Evolutionary conservation across 2,888 invertebrate genomes (phyloP).

Genomic region (Autographa gamma): DNA sequence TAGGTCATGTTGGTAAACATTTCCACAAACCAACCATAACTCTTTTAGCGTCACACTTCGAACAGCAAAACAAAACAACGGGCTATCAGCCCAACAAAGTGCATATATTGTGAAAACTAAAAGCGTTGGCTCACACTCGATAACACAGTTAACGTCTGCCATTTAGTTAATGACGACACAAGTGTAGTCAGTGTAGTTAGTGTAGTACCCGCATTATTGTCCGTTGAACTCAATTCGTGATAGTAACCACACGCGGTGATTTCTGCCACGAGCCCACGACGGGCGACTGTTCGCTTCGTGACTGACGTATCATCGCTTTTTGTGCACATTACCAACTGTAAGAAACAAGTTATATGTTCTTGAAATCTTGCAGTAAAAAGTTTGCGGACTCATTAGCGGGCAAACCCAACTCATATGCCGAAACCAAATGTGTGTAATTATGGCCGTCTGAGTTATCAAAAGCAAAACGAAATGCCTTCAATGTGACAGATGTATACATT

Average conservation of each 20-base stretch:
- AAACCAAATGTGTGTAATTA: background rate
- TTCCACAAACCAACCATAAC: background rate
- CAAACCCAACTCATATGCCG: background rate
- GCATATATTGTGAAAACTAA: conserved; percentile 48
- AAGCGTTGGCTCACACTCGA: conserved; percentile 27
- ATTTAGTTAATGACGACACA: conserved; percentile 57
- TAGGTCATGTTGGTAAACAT: background rate
- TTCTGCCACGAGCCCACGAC: conserved; percentile 42
- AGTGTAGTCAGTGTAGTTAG: conserved; percentile 28
- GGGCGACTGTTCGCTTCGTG: conserved; percentile 62
- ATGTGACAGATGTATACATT: background rate
- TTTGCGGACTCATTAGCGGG: conserved; percentile 8
- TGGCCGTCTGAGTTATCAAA: background rate
- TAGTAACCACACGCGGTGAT: conserved; percentile 60
- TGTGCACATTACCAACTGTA: conserved; percentile 58
- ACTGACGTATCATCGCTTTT: conserved; percentile 62
- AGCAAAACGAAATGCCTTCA: background rate
- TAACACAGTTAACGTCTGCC: conserved; percentile 42
- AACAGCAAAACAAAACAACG: conserved; percentile 13
- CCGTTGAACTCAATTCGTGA: conserved; percentile 69
- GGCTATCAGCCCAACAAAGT: conserved; percentile 26
- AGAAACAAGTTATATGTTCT: conserved; percentile 49
- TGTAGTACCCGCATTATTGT: conserved; percentile 59
- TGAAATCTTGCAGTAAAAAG: conserved; percentile 43
- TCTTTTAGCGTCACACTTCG: background rate